phyloP scores from a whole-genome alignment of 2,888 invertebrate species.

The Adelphocoris suturalis region DNA sequence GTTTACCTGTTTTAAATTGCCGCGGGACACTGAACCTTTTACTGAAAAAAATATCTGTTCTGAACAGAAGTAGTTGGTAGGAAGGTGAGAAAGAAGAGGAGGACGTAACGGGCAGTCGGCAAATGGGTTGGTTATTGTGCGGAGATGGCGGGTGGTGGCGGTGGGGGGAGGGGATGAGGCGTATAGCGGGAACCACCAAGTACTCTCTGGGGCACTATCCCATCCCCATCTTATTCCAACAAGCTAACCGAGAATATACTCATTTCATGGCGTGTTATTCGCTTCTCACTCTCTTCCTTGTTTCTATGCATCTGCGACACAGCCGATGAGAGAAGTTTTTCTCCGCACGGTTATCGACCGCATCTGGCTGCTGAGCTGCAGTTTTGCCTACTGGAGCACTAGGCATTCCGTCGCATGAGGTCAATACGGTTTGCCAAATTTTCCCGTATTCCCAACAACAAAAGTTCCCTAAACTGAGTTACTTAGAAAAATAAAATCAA shows the following conservation, averaged over 20 bases:
- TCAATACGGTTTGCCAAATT: no score
- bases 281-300: conserved; percentile 30
- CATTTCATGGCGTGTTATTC: conserved; percentile 62
- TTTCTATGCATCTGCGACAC: conserved; percentile 52
- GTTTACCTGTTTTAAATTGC: conserved; percentile 25
- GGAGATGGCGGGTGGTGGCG: background rate
- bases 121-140: conserved; percentile 62
- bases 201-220: conserved; percentile 54
- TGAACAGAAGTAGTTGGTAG: background rate
- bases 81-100: conserved; percentile 15
- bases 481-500: no score
- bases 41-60: background rate
- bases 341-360: conserved; percentile 5
- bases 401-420: no score
- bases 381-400: background rate
- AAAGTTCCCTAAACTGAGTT: no score
- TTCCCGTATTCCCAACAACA: no score
- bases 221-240: conserved; percentile 59
- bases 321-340: conserved; percentile 29
- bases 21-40: background rate
- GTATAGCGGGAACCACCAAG: conserved; percentile 38
- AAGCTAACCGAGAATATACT: conserved; percentile 62
- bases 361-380: background rate
- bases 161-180: no score
- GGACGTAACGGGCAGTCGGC: conserved; percentile 36